A percentile compares a stretch with the other conserved stretches of the same genome.
Evolutionary conservation across 2,888 invertebrate species (phyloP).

Genomic region (Drosophila parthenogenetica): DNA sequence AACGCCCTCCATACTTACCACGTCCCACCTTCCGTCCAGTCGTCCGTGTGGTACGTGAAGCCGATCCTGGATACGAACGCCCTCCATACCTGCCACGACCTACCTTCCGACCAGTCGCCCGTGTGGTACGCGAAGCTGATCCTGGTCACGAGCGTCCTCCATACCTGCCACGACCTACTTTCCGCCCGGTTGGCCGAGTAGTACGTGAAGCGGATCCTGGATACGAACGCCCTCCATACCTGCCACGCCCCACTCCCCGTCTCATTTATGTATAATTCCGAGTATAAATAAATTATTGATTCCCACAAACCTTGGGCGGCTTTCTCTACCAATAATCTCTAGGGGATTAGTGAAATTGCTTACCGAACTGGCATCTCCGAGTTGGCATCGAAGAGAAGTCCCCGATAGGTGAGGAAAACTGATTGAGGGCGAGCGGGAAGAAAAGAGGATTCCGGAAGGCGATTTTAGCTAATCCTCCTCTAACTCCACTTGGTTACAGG

Average conservation of each 20-base stretch:
- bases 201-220: not conserved
- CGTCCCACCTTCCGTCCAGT: constrained; percentile 3
- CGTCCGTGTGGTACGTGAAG: constrained; percentile 5
- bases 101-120: constrained; percentile 25
- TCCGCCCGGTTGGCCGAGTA: constrained; percentile 1
- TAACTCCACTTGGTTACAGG: not conserved
- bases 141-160: constrained; percentile 21
- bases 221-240: constrained; percentile 10
- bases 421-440: not conserved
- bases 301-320: too few species aligned
- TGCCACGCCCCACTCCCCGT: constrained; percentile 23
- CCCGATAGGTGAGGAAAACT: constrained; percentile 83
- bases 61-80: constrained; percentile 23
- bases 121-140: constrained; percentile 29
- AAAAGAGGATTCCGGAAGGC: not conserved
- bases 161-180: constrained; percentile 29
- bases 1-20: constrained; percentile 1
- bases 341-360: constrained; percentile 35
- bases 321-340: not conserved
- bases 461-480: not conserved
- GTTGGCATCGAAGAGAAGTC: constrained; percentile 83
- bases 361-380: constrained; percentile 83
- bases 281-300: not conserved
- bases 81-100: constrained; percentile 35
- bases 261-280: not conserved